Evolutionary conservation across 2,888 invertebrate genomes (phyloP), one percentile per base, ranked within the genome.

Genomic region (Abrostola triplasia): DNA sequence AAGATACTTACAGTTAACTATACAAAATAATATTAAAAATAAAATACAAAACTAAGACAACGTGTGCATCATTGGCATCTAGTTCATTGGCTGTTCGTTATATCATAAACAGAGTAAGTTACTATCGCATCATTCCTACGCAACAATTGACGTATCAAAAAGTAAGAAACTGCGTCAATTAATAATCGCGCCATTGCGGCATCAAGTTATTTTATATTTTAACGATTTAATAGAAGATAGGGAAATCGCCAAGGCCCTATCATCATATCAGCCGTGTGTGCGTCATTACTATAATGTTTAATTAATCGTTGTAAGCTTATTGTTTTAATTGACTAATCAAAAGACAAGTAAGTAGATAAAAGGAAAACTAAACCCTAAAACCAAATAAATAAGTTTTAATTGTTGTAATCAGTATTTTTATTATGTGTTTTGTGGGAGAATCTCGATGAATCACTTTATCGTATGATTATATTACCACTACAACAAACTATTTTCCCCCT

Each of bases 231-330:
- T 35, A 47, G 47, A 52, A 53, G 72, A 75, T 75, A 75, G 38
- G 74, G 50, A 65, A 67, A 75, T 73, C 47, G 50, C 38, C 54
- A 64, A 72, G 57, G 61, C 53, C 36, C 44, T n/a, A n/a, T n/a
- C n/a, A n/a, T 51, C 73, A 38, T 77, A 72, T 67, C 64, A 53
- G 38, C 44, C 41, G 36, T 52, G 64, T 64, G 67, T 79, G 73
- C 79, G 79, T 79, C 79, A 79, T 69, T 77, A 66, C 59, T 53
- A 35, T 52, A 36, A 41, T 61, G 53, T 63, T 70, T 74, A 70
- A 68, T 44, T 50, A 59, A 66, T 72, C 63, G 38, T 11, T 35
- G n/a, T 64, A 62, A 73, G 73, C 63, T 68, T 57, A 57, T 52
- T 60, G 47, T 58, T 53, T 54, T 65, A 64, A 63, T 67, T 59